Evolutionary conservation across 2,797 vertebrate genomes (phyloP), one percentile per base, ranked within the genome.

Genomic region (Chromobotia macracanthus): DNA sequence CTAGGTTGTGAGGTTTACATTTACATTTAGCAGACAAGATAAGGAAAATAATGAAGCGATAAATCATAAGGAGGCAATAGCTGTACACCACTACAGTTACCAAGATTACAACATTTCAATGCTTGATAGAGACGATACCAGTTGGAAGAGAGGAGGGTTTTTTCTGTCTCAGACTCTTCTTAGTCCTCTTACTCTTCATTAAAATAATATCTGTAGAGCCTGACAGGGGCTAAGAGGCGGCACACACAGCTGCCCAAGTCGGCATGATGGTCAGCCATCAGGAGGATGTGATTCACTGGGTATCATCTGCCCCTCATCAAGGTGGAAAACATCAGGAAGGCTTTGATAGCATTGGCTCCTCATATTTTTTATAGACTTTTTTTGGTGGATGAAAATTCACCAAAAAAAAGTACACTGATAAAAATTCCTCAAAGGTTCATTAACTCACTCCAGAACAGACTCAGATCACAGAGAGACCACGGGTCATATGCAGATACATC

Each of bases 331-430:
- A 75, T 41, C 1, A 21, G 12, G 18, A 8, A 58, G 38, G 18
- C 23, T 67, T 68, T 21, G 23, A 77, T 28, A 48, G 58, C 38
- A 75, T 41, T 66, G 61, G 5, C 19, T 66, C 5, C 46, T 56
- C 50, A 56, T 23, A 67, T 76, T 63, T 19, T 15, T 35, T 18
- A 12, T 12, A 35, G 25, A 16, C 19, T n/a, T n/a, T n/a, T n/a
- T n/a, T n/a, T n/a, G n/a, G n/a, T n/a, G n/a, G n/a, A n/a, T n/a
- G n/a, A n/a, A n/a, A n/a, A n/a, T n/a, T n/a, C n/a, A n/a, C n/a
- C n/a, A n/a, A n/a, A n/a, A n/a, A n/a, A n/a, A n/a, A n/a, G n/a
- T 79, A 53, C 31, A 71, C 19, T 38, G 67, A 63, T 63, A 41
- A 23, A 38, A 46, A 38, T 15, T 53, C 41, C 7, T 78, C 13